Evolutionary conservation across 2,797 vertebrate genomes (phyloP), one percentile per base, ranked within the genome.

Genomic region (Sebastes diaconus): DNA sequence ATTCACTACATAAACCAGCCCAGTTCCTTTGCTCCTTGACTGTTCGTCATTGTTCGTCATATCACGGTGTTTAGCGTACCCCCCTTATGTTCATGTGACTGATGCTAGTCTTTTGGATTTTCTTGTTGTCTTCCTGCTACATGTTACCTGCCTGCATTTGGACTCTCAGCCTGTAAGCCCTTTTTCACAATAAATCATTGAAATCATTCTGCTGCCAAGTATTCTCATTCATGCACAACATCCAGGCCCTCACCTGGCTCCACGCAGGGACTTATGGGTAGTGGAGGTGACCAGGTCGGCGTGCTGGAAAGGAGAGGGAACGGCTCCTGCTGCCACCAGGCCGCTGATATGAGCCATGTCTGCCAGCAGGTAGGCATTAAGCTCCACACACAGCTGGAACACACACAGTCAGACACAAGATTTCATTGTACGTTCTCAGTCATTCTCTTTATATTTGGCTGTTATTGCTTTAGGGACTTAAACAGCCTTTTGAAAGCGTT

Each of bases 291-390:
- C 97, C 5, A 97, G 50, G 59, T 97, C 97, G 0, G 97, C 95
- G 0, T 97, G 84, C 27, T 97, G 85, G 27, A 98, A 98, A 16
- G 97, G 97, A 0, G 97, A 97, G 0, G 97, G 96, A 84, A 97
- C 94, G 30, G 92, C 96, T 74, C 94, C 95, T 65, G 96, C 95
- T 1, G 97, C 97, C 86, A 98, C 96, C 73, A 98, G 90, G 65
- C 97, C 96, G 1, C 97, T 97, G 88, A 97, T 96, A 58, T 98
- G 97, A 12, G 97, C 97, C 96, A 97, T 98, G 89, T 98, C 97
- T 0, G 97, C 96, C 92, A 97, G 90, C 73, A 97, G 92, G 86
- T 96, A 94, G 0, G 97, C 97, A 64, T 95, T 96, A 58, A 97
- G 93, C 70, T 97, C 97, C 29, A 95, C 93, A 34, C 97, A 97